Percentiles rank a stretch among this genome's conserved stretches.
These are phyloP conservation scores for Chloropsis cyanopogon DNA, from an alignment of 2,113 vertebrate genomes.

Conservation along the genomic window DNA sequence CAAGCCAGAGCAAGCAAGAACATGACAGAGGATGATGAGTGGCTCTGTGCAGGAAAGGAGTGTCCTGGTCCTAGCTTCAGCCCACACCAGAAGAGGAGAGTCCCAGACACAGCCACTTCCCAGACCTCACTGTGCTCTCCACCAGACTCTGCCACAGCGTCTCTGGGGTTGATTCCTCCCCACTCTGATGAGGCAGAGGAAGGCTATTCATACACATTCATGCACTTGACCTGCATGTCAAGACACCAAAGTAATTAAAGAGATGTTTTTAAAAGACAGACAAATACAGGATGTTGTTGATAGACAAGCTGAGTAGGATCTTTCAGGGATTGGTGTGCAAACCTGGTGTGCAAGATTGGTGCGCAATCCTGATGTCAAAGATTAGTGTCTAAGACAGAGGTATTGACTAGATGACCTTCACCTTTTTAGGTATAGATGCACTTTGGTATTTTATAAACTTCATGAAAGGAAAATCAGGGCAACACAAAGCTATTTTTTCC, in stretches of 20 bases:
- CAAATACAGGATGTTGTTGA: neutral
- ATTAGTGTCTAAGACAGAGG: neutral
- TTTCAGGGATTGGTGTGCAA: neutral
- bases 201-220: neutral
- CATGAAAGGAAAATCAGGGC: neutral
- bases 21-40: fast-evolving
- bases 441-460: neutral
- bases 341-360: too few species aligned
- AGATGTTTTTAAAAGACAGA: neutral
- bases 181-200: neutral
- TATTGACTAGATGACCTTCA: neutral
- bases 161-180: neutral
- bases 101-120: neutral
- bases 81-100: neutral
- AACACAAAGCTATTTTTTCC: neutral
- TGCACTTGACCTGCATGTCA: too few species aligned
- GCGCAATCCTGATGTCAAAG: neutral
- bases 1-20: neutral
- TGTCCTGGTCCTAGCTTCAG: neutral
- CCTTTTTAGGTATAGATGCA: neutral
- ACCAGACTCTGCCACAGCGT: neutral
- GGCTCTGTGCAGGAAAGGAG: neutral
- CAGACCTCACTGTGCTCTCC: neutral
- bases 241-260: neutral
- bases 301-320: neutral